A percentile compares a stretch with the other conserved stretches of the same genome.
These are phyloP conservation scores for Pandion haliaetus DNA, from an alignment of 2,113 vertebrate genomes.

Conservation along the genomic window DNA sequence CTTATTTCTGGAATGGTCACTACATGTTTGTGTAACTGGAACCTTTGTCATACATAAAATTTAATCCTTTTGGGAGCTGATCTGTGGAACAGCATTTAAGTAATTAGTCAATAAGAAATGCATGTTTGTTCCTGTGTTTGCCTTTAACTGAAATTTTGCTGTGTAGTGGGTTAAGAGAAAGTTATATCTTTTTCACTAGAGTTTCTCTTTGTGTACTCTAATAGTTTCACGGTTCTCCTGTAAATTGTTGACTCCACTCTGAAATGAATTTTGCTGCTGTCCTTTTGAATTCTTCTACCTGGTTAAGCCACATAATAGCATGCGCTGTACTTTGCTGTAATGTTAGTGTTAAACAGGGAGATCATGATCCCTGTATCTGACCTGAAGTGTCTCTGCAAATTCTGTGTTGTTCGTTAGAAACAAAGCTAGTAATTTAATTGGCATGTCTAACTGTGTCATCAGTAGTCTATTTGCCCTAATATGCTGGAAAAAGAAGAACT, in stretches of 20 bases:
- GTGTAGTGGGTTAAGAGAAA: background rate
- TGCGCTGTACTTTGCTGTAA: fast-evolving
- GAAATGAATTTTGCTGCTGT: background rate
- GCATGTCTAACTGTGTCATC: background rate
- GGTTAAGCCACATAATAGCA: background rate
- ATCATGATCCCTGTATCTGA: background rate
- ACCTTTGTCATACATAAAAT: background rate
- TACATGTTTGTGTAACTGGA: background rate
- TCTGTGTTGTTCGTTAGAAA: background rate
- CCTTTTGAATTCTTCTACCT: background rate
- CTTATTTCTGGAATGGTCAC: background rate
- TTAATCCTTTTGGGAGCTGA: background rate
- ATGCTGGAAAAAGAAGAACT: fast-evolving
- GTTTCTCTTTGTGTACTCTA: background rate
- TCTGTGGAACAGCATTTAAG: background rate
- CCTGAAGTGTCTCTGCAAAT: background rate
- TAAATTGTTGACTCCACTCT: background rate
- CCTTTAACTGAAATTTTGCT: background rate
- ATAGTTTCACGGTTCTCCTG: background rate
- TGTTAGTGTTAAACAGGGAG: background rate
- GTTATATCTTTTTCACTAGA: background rate
- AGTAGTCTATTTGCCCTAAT: background rate
- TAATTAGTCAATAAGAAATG: background rate
- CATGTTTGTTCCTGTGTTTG: background rate
- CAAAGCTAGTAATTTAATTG: background rate